Conservation (phyloP, 2,888 invertebrate genomes). For the Zootermopsis nevadensis region DNA sequence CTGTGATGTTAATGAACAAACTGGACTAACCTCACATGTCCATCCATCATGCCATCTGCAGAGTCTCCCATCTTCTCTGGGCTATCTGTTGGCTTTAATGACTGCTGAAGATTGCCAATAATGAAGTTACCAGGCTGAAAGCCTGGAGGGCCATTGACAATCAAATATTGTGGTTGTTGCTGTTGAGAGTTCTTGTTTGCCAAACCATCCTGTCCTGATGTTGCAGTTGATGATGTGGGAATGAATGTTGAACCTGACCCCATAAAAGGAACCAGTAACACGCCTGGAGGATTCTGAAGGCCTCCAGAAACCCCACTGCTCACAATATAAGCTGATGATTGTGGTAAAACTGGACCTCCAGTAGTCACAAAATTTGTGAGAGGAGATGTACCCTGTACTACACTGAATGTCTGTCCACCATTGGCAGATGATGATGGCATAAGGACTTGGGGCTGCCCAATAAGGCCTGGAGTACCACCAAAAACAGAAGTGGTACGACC, state of each 20-base stretch:
- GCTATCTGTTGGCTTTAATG: not conserved
- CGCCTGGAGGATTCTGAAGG: constrained; percentile 52
- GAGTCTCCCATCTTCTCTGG: constrained; percentile 2
- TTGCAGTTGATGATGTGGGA: not conserved
- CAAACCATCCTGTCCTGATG: not conserved
- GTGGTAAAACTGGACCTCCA: not conserved
- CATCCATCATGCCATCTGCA: not conserved
- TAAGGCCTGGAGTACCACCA: not conserved
- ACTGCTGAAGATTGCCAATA: constrained; percentile 13
- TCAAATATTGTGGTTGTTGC: constrained; percentile 48
- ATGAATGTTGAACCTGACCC: constrained; percentile 23
- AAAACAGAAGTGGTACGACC: constrained; percentile 19
- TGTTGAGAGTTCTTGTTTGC: constrained; percentile 10
- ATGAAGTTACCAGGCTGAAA: not conserved
- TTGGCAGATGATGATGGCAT: constrained; percentile 5
- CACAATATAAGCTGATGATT: constrained; percentile 33
- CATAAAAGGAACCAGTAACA: constrained; percentile 54
- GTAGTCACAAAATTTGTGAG: constrained; percentile 16
- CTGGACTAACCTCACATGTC: constrained; percentile 15
- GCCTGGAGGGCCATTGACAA: constrained; percentile 48
- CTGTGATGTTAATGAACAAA: not conserved
- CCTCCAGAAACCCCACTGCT: constrained; percentile 10
- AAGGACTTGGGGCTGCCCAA: constrained; percentile 34
- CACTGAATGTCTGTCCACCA: constrained; percentile 11
- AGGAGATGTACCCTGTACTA: not conserved